Evolutionary conservation across 1,140 invertebrate species (phyloP).

Genomic region (Spodoptera frugiperda): DNA sequence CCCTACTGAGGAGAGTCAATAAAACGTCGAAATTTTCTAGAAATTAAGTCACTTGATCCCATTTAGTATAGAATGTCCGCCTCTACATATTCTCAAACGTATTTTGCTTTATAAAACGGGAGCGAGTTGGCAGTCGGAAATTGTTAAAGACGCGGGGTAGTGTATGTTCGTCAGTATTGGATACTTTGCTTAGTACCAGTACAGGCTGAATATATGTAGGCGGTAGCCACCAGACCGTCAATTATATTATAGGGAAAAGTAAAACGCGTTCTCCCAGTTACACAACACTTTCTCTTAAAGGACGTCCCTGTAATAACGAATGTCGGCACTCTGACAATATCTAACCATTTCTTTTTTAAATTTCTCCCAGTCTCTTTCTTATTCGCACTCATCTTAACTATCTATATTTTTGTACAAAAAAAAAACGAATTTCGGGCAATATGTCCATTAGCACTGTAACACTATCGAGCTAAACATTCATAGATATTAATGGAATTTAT

Average conservation of each 20-base stretch:
- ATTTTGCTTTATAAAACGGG: neutral
- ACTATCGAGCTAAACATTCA: conserved; percentile 9
- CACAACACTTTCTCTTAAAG: too few species aligned
- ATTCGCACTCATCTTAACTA: conserved; percentile 8
- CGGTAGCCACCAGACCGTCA: neutral
- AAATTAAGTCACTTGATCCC: conserved; percentile 11
- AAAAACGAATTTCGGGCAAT: conserved; percentile 21
- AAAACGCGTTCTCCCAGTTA: neutral
- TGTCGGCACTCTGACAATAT: neutral
- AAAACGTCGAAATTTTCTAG: neutral
- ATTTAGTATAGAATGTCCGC: conserved; percentile 3
- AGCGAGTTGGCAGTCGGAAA: neutral
- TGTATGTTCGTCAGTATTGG: neutral
- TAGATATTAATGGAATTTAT: neutral
- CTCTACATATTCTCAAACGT: conserved; percentile 10
- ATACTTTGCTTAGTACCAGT: neutral
- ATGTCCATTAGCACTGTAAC: conserved; percentile 24
- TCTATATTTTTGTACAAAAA: neutral
- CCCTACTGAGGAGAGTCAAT: conserved; percentile 35
- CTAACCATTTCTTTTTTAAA: neutral
- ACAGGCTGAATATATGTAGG: too few species aligned
- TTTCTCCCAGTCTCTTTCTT: neutral
- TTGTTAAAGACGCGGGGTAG: neutral
- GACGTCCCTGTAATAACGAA: too few species aligned
- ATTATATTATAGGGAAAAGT: too few species aligned